phyloP scores from a whole-genome alignment of 2,888 invertebrate genomes.

The Tricholauxania praeusta region DNA sequence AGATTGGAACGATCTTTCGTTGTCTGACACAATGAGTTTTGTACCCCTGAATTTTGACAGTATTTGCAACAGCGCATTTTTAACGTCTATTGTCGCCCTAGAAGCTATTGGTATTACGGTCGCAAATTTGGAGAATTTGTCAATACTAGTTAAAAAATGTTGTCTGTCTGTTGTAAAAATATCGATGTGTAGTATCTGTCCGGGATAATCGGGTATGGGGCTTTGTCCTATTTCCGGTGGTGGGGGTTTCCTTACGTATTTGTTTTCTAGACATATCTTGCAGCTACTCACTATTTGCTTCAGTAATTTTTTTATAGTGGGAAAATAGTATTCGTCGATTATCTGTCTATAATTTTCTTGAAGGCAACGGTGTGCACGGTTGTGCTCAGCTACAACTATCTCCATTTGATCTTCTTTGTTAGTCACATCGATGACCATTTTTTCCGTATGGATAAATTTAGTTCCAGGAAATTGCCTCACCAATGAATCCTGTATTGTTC shows the following conservation, averaged over 20 bases:
- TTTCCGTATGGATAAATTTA: constrained; percentile 40
- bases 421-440: constrained; percentile 40
- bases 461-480: neutral
- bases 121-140: neutral
- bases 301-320: constrained; percentile 35
- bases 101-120: constrained; percentile 34
- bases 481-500: constrained; percentile 34
- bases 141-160: constrained; percentile 35
- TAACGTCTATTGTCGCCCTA: constrained; percentile 32
- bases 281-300: constrained; percentile 34
- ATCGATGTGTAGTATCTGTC: neutral
- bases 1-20: constrained; percentile 36
- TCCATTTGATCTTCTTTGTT: constrained; percentile 41
- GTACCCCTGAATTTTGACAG: constrained; percentile 31
- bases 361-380: constrained; percentile 36
- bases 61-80: constrained; percentile 29
- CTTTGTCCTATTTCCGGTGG: constrained; percentile 34
- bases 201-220: constrained; percentile 31
- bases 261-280: constrained; percentile 36
- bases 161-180: constrained; percentile 32
- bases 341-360: constrained; percentile 38
- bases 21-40: constrained; percentile 28
- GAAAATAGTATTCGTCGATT: constrained; percentile 33
- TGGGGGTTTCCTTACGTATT: constrained; percentile 32
- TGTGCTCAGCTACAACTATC: constrained; percentile 36